phyloP scores from a whole-genome alignment of 1,140 invertebrate species.

The Procambarus clarkii region DNA sequence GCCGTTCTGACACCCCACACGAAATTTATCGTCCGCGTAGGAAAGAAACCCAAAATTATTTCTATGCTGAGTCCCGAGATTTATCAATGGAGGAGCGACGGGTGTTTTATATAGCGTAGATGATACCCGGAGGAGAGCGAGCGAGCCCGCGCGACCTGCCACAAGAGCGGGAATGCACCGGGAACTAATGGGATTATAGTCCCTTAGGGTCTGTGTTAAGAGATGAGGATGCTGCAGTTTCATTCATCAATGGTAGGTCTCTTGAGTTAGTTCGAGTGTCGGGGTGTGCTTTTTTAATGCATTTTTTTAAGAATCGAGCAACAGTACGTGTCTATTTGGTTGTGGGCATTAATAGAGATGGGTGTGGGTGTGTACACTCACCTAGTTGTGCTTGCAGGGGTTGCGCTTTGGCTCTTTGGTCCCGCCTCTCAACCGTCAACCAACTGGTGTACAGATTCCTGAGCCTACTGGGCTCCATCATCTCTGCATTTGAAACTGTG shows the following conservation, averaged over 20 bases:
- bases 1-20: conserved; percentile 9
- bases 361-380: too few relatives aligned
- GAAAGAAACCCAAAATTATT: conserved; percentile 55
- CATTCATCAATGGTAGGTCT: not conserved
- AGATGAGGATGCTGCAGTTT: not conserved
- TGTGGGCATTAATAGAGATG: not conserved
- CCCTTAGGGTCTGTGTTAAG: not conserved
- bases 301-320: not conserved
- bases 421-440: too few relatives aligned
- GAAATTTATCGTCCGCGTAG: conserved; percentile 32
- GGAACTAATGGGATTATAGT: conserved; percentile 15
- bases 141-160: not conserved
- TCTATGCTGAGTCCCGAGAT: conserved; percentile 38
- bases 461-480: too few relatives aligned
- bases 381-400: too few relatives aligned
- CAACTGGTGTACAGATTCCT: too few relatives aligned
- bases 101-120: conserved; percentile 24
- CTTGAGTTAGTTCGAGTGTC: not conserved
- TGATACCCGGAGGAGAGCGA: not conserved
- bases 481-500: too few relatives aligned
- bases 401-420: too few relatives aligned
- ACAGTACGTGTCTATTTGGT: not conserved
- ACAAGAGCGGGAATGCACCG: conserved; percentile 1
- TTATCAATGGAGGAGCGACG: conserved; percentile 48
- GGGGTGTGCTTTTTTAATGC: not conserved